Percentiles rank a stretch among this genome's conserved stretches.
Conservation (phyloP, 2,888 invertebrate genomes). For the Coleophora deauratella region DNA sequence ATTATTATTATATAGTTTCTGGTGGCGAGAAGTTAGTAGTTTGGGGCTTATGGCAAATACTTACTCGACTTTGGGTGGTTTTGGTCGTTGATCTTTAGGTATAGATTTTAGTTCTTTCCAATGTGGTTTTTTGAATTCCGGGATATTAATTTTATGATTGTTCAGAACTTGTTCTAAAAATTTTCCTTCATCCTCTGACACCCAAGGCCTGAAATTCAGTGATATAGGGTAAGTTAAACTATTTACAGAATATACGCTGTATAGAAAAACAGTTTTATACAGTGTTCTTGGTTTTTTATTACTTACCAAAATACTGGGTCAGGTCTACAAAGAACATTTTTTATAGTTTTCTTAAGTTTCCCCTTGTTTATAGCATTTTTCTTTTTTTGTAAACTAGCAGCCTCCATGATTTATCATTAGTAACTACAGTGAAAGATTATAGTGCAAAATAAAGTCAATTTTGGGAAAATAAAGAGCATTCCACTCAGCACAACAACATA, state of each 20-base stretch:
- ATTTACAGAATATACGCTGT: too few species aligned
- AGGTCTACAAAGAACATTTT: slow-evolving; percentile 58
- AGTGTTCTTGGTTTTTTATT: too few species aligned
- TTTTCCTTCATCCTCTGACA: slow-evolving; percentile 32
- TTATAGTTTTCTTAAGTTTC: slow-evolving; percentile 60
- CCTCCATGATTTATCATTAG: slow-evolving; percentile 39
- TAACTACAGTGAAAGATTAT: too few species aligned
- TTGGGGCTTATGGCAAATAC: too few species aligned
- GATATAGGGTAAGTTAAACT: too few species aligned
- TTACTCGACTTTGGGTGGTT: slow-evolving; percentile 45
- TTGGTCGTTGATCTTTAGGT: slow-evolving; percentile 51
- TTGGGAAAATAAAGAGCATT: background rate
- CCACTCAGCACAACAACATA: background rate
- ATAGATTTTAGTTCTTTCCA: slow-evolving; percentile 54
- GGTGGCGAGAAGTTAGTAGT: too few species aligned
- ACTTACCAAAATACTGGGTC: slow-evolving; percentile 51
- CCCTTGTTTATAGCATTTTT: slow-evolving; percentile 45
- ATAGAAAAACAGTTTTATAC: too few species aligned
- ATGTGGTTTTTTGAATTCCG: slow-evolving; percentile 44
- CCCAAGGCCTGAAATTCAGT: slow-evolving; percentile 37
- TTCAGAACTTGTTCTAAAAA: slow-evolving; percentile 27
- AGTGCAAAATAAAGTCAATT: background rate
- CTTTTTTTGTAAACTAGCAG: slow-evolving; percentile 40
- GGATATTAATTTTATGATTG: slow-evolving; percentile 39
- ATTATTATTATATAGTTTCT: too few species aligned